Evolutionary conservation across 2,113 vertebrate genomes (phyloP).

Genomic region (Saimiri boliviensis): DNA sequence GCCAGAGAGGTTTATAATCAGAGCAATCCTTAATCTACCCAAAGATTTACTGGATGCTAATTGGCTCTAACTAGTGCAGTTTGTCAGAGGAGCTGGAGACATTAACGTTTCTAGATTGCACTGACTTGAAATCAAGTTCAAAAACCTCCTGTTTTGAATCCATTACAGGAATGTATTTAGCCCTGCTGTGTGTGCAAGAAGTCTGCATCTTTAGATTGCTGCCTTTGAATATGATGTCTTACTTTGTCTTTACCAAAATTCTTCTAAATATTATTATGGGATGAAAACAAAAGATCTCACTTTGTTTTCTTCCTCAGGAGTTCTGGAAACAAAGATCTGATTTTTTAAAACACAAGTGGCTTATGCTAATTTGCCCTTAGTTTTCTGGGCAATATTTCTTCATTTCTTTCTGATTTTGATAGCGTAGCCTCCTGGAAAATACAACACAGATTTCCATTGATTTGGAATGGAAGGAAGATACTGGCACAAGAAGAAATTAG

Average conservation of each 20-base stretch:
- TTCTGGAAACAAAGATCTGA: too few relatives aligned
- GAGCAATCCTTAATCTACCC: not conserved
- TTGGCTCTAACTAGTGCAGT: not conserved
- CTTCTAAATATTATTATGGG: not conserved
- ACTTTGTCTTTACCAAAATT: not conserved
- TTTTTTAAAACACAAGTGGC: not conserved
- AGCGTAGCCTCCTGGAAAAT: not conserved
- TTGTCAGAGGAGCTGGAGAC: not conserved
- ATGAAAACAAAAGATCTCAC: not conserved
- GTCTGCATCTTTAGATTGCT: not conserved
- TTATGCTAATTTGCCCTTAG: not conserved
- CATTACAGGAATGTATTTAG: not conserved
- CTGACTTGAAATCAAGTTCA: not conserved
- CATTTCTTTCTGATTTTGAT: not conserved
- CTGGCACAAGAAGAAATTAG: not conserved
- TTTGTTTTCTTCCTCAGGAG: not conserved
- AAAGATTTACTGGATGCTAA: not conserved
- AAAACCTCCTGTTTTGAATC: not conserved
- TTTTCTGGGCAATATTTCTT: slow-evolving; percentile 11
- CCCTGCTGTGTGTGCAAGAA: not conserved
- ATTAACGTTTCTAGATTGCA: not conserved
- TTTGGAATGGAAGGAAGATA: not conserved
- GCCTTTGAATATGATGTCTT: not conserved
- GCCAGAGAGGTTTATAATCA: not conserved
- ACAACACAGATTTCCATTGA: not conserved